Evolutionary conservation across 2,888 invertebrate genomes (phyloP), one percentile per base, ranked within the genome.

Genomic region (Pammene aurita): DNA sequence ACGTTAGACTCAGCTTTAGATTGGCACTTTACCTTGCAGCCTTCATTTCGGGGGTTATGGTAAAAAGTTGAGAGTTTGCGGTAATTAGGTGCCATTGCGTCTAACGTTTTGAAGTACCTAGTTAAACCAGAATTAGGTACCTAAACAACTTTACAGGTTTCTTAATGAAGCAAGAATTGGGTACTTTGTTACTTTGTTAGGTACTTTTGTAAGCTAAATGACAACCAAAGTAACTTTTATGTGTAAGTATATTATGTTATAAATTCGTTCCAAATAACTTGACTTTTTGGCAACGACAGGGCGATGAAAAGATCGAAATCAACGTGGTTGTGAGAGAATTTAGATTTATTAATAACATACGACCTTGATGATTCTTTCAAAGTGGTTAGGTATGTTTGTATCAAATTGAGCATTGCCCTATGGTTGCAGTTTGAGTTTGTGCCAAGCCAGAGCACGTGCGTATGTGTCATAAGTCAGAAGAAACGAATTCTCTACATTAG

Each of bases 361-460:
- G 77, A 75, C 78, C 79, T 79, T 75, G 78, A 72, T 74, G 73
- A 73, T 71, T 72, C 72, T 73, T 71, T 69, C 57, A 26, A 58
- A 64, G 58, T 65, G 48, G 63, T 60, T 63, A 62, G 52, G 44
- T n/a, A 38, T 46, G n/a, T 52, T 44, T 34, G 67, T 63, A 35
- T 67, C 57, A 61, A 69, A 74, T 68, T 58, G 71, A 76, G 67
- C 73, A 74, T 76, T 77, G 77, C 70, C 71, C 79, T 78, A 78
- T 48, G 35, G 76, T 79, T 79, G 73, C 77, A 79, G 74, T 77
- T 80, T 78, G 76, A 79, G 78, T 87, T 88, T 73, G 77, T 85
- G 89, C 90, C 90, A 89, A 83, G 84, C 74, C 81, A 71, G 76
- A 79, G 74, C 84, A 80, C 79, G 78, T 83, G 82, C 82, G n/a